Percentiles rank a stretch among this genome's conserved stretches.
Conservation (phyloP, 2,797 vertebrate species). For the Pelobates cultripes region DNA sequence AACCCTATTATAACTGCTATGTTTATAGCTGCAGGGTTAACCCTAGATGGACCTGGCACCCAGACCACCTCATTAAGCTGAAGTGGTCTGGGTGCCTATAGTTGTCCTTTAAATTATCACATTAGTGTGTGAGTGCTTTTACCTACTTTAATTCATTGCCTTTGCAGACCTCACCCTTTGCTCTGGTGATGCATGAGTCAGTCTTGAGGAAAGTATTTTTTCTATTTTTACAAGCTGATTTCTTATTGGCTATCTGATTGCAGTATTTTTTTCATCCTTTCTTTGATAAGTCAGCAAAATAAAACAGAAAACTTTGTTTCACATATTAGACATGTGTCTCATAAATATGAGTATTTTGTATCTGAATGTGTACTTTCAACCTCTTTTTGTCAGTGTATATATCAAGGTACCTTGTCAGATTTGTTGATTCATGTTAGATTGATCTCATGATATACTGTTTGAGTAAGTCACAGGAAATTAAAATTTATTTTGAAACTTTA, state of each 20-base stretch:
- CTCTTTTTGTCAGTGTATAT: slow-evolving; percentile 20
- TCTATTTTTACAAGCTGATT: slow-evolving; percentile 14
- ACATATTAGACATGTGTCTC: slow-evolving; percentile 40
- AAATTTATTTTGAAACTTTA: not conserved
- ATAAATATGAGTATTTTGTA: slow-evolving; percentile 43
- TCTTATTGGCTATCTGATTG: slow-evolving; percentile 31
- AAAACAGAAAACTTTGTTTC: slow-evolving; percentile 52
- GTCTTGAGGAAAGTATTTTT: slow-evolving; percentile 27
- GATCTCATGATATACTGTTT: too few species aligned
- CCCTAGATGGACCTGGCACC: too few species aligned
- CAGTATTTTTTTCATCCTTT: slow-evolving; percentile 17
- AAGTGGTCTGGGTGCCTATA: too few species aligned
- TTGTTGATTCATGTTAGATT: too few species aligned
- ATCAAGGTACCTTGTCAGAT: not conserved
- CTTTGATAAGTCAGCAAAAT: slow-evolving; percentile 46
- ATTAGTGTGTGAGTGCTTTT: too few species aligned
- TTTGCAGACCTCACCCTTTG: slow-evolving; percentile 11
- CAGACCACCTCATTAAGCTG: too few species aligned
- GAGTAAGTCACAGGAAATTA: too few species aligned
- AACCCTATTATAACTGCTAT: too few species aligned
- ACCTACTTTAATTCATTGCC: slow-evolving; percentile 5
- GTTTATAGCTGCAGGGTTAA: too few species aligned
- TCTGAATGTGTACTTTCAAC: slow-evolving; percentile 22
- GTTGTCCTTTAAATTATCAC: too few species aligned
- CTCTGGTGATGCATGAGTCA: slow-evolving; percentile 41